Conservation (phyloP, 35 echinoderm and acorn worm genomes). For the Holothuria glaberrima region DNA sequence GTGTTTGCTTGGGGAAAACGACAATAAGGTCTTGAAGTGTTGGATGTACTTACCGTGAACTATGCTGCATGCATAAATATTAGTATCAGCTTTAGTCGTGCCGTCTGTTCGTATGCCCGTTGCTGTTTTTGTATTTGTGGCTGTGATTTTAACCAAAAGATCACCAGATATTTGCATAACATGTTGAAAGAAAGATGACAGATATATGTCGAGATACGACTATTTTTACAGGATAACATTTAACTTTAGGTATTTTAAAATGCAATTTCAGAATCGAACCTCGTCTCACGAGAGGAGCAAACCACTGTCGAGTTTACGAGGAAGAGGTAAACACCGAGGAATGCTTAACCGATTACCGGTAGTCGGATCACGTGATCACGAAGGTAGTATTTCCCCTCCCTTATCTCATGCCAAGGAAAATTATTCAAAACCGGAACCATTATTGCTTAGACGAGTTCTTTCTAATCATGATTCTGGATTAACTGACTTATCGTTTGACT, state of each 20-base stretch:
- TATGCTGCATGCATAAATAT: too few relatives aligned
- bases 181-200: too few relatives aligned
- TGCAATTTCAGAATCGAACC: slow-evolving; percentile 29
- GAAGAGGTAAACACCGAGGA: background rate
- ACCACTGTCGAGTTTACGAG: background rate
- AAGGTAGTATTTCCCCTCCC: slow-evolving; percentile 37
- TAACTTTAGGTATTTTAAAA: background rate
- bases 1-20: too few relatives aligned
- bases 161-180: too few relatives aligned
- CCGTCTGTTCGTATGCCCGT: too few relatives aligned
- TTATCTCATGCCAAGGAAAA: slow-evolving; percentile 33
- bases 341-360: slow-evolving; percentile 36
- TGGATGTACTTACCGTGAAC: too few relatives aligned
- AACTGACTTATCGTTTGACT: slow-evolving; percentile 44
- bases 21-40: too few relatives aligned
- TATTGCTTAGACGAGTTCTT: background rate
- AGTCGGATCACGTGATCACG: slow-evolving; percentile 38
- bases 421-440: background rate
- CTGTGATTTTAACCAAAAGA: too few relatives aligned
- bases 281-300: background rate
- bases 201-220: too few relatives aligned
- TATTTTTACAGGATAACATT: too few relatives aligned
- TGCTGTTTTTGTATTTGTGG: too few relatives aligned
- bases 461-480: slow-evolving; percentile 53
- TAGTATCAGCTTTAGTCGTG: too few relatives aligned